Conservation (phyloP, 2,113 vertebrate genomes). For the Myotis yumanensis region DNA sequence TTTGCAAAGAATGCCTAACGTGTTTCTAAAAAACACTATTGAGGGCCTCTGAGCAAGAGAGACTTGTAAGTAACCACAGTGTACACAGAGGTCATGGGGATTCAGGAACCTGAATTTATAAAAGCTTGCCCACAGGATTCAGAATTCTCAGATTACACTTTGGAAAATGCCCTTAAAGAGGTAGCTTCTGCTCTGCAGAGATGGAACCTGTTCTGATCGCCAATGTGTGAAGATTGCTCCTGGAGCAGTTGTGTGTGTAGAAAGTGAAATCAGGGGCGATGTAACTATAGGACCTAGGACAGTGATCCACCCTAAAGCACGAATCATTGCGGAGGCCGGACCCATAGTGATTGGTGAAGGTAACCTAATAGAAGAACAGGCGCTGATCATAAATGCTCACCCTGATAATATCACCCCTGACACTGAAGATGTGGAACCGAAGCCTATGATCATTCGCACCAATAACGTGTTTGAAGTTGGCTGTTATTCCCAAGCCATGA, state of each 20-base stretch:
- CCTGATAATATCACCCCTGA: constrained; percentile 94
- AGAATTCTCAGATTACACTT: neutral
- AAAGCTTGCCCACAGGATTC: neutral
- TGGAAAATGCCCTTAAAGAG: neutral
- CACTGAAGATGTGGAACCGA: constrained; percentile 88
- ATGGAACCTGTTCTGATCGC: no score
- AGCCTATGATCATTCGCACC: constrained; percentile 93
- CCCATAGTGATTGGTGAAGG: no score
- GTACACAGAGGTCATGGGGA: neutral
- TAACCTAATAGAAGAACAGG: no score
- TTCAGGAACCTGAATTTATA: neutral
- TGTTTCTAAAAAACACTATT: neutral
- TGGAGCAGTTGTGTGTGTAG: no score
- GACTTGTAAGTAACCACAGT: neutral
- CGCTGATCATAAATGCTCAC: constrained; percentile 60
- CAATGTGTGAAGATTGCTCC: no score
- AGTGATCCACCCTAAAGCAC: no score
- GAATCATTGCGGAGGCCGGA: no score
- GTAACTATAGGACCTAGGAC: no score
- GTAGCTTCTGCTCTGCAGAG: no score
- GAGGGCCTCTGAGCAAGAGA: neutral
- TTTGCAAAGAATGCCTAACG: neutral
- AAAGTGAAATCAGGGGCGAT: no score
- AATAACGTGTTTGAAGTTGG: constrained; percentile 99
- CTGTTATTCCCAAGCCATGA: constrained; percentile 84